These are phyloP conservation scores for Eristalis pertinax DNA, from an alignment of 2,888 invertebrate species.

Conservation along the genomic window DNA sequence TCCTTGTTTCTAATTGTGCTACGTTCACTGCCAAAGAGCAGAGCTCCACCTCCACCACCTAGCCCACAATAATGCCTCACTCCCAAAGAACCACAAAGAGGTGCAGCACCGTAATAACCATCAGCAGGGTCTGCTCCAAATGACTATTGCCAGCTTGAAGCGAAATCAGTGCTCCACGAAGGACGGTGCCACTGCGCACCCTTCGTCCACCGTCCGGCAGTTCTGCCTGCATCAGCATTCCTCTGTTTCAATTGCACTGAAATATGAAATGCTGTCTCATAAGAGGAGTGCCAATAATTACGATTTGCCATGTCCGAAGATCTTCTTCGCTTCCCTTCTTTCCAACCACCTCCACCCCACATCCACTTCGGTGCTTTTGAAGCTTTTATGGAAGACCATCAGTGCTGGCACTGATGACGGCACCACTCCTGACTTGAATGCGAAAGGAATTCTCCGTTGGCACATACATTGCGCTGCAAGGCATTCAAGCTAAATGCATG, in stretches of 20 bases:
- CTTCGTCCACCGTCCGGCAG: not conserved
- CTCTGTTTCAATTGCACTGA: constrained; percentile 9
- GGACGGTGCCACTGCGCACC: not conserved
- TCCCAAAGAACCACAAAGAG: not conserved
- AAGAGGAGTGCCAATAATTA: constrained; percentile 37
- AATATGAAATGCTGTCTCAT: constrained; percentile 21
- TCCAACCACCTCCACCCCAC: not conserved
- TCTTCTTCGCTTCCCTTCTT: not conserved
- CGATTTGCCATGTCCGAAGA: constrained; percentile 32
- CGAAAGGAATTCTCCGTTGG: constrained; percentile 26
- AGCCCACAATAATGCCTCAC: not conserved
- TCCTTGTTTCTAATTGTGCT: not conserved
- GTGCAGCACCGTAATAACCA: not conserved
- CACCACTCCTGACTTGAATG: constrained; percentile 1
- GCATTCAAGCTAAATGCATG: constrained; percentile 13
- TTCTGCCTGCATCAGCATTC: not conserved
- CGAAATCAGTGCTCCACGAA: constrained; percentile 24
- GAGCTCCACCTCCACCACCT: not conserved
- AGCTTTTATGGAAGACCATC: not conserved
- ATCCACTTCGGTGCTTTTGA: not conserved
- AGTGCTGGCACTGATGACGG: not conserved
- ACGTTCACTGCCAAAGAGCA: not conserved
- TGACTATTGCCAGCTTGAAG: constrained; percentile 21
- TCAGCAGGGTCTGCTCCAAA: constrained; percentile 27
- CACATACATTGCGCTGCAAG: not conserved